A percentile compares a stretch with the other conserved stretches of the same genome.
Evolutionary conservation across 2,888 invertebrate genomes (phyloP).

Genomic region (Callyntrura sp.): DNA sequence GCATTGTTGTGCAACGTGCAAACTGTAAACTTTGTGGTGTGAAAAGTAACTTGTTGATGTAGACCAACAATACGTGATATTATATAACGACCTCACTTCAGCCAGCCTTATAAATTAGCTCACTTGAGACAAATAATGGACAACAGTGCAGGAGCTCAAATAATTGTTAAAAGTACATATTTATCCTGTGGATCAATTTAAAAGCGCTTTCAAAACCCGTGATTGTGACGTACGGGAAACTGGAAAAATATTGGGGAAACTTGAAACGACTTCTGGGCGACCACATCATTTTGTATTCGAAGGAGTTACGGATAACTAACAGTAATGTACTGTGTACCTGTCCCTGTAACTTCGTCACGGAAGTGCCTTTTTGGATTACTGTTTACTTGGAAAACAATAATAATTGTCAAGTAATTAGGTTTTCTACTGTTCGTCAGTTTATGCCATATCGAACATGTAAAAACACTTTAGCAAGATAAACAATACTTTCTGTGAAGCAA

Average conservation of each 20-base stretch:
- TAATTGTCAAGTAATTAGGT: too few species aligned
- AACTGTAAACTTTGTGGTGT: slow-evolving; percentile 39
- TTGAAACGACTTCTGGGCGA: slow-evolving; percentile 31
- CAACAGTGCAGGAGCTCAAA: not conserved
- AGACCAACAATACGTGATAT: not conserved
- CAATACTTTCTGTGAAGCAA: not conserved
- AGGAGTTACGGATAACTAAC: too few species aligned
- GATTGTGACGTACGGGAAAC: not conserved
- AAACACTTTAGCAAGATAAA: not conserved
- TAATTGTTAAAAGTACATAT: not conserved
- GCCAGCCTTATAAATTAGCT: slow-evolving; percentile 13
- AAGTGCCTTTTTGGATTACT: too few species aligned
- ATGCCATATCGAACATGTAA: not conserved
- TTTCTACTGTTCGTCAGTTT: too few species aligned
- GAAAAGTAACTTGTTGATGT: slow-evolving; percentile 26
- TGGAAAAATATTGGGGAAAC: slow-evolving; percentile 46
- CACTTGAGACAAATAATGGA: not conserved
- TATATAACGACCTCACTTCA: not conserved
- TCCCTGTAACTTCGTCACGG: too few species aligned
- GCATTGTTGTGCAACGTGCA: not conserved
- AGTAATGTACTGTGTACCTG: too few species aligned
- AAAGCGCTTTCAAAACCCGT: not conserved
- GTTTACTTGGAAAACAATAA: too few species aligned
- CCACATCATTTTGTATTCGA: not conserved
- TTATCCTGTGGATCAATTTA: not conserved